Conservation (phyloP, 1,140 invertebrate species). For the Centruroides sculpturatus region DNA sequence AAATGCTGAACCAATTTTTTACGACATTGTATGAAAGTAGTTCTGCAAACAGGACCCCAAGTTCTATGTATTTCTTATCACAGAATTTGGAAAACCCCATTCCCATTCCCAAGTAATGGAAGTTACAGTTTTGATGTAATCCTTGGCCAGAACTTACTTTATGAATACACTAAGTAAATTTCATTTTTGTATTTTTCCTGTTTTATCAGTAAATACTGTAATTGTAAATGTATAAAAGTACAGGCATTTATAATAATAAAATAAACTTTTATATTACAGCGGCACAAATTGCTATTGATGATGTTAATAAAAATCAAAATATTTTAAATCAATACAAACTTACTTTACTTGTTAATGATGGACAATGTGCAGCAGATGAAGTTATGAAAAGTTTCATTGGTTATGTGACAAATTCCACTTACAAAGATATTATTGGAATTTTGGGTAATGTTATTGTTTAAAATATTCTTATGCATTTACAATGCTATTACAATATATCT, state of each 20-base stretch:
- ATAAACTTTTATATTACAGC: constrained; percentile 29
- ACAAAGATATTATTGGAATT: constrained; percentile 47
- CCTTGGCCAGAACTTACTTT: too few relatives aligned
- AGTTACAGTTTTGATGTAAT: too few relatives aligned
- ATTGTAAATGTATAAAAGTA: too few relatives aligned
- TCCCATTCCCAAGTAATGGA: too few relatives aligned
- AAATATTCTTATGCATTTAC: background rate
- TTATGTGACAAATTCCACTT: constrained; percentile 41
- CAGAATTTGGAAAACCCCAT: too few relatives aligned
- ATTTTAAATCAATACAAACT: constrained; percentile 45
- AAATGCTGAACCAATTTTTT: too few relatives aligned
- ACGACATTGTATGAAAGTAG: too few relatives aligned
- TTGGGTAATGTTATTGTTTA: constrained; percentile 34
- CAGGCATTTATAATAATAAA: background rate
- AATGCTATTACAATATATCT: background rate
- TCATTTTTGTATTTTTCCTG: too few relatives aligned
- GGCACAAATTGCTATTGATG: constrained; percentile 45
- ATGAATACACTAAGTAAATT: too few relatives aligned
- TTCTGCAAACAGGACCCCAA: too few relatives aligned
- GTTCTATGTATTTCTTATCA: too few relatives aligned
- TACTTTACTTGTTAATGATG: constrained; percentile 43
- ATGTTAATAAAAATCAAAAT: constrained; percentile 45
- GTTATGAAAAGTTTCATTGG: constrained; percentile 67
- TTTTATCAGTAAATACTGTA: too few relatives aligned
- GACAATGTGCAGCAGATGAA: constrained; percentile 53